Percentiles rank a stretch among this genome's conserved stretches.
phyloP scores from a whole-genome alignment of 2,113 vertebrate genomes.

The Phyllostomus discolor region DNA sequence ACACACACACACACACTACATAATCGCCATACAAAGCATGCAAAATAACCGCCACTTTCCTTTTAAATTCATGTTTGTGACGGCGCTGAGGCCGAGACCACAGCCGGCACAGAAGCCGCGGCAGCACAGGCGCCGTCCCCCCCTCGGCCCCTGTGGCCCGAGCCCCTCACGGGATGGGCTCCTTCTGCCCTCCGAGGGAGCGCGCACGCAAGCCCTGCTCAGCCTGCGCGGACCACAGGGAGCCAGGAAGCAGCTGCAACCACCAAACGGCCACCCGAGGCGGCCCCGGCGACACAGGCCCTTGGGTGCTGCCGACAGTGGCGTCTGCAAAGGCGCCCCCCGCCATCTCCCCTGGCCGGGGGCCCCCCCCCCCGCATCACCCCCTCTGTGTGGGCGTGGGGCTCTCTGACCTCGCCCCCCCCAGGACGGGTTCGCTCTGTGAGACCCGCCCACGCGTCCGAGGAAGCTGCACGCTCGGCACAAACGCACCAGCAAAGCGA shows the following conservation, averaged over 20 bases:
- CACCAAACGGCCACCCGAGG: rapidly evolving
- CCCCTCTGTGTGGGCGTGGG: too few species aligned
- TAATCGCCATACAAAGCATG: neutral
- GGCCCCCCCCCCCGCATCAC: neutral
- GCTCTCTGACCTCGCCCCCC: too few species aligned
- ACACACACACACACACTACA: rapidly evolving
- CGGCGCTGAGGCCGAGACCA: neutral
- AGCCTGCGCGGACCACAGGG: too few species aligned
- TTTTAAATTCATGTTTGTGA: neutral
- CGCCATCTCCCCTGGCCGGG: neutral
- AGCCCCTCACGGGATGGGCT: rapidly evolving
- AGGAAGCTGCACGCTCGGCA: too few species aligned
- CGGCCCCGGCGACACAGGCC: neutral
- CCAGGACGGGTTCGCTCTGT: too few species aligned
- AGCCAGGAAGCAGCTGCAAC: rapidly evolving
- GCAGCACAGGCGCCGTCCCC: rapidly evolving
- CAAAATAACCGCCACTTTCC: neutral
- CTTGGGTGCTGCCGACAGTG: rapidly evolving
- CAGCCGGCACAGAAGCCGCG: rapidly evolving
- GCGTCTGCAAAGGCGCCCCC: neutral
- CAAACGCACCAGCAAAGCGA: neutral
- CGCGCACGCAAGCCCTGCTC: rapidly evolving
- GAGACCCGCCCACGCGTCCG: too few species aligned
- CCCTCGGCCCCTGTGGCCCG: neutral
- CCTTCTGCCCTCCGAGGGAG: neutral